Evolutionary conservation across 2,113 vertebrate species (phyloP).

Genomic region (Sturnus vulgaris): DNA sequence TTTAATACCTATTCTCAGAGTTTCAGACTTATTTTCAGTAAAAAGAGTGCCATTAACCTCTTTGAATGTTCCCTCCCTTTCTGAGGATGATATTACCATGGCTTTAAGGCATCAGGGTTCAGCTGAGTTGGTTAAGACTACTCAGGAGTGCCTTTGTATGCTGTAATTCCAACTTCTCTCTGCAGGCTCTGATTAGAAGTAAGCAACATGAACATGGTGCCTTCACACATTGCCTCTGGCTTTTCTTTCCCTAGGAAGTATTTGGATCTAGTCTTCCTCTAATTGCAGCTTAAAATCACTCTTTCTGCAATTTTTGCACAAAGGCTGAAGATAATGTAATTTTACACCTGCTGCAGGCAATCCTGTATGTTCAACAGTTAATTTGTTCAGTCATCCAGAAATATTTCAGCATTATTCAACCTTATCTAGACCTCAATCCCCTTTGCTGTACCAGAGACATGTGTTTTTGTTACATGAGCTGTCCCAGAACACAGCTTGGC

Average conservation of each 20-base stretch:
- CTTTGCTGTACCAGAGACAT: not conserved
- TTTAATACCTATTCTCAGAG: not conserved
- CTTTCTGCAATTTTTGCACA: not conserved
- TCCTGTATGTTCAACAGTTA: not conserved
- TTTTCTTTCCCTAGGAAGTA: not conserved
- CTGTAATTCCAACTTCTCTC: not conserved
- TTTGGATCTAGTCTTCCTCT: not conserved
- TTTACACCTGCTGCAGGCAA: not conserved
- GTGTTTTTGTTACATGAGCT: fast-evolving
- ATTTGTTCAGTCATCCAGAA: not conserved
- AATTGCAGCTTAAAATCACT: not conserved
- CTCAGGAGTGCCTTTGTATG: not conserved
- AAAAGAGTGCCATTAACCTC: not conserved
- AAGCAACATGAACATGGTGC: not conserved
- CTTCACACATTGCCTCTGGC: not conserved
- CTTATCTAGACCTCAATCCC: not conserved
- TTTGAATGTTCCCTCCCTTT: not conserved
- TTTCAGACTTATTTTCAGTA: not conserved
- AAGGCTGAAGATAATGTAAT: not conserved
- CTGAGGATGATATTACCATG: not conserved
- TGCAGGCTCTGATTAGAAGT: not conserved
- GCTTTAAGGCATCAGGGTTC: not conserved
- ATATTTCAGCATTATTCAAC: not conserved
- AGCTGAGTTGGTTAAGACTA: not conserved
- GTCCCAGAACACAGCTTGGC: fast-evolving